These are phyloP conservation scores for Lophotriccus pileatus DNA, from an alignment of 2,797 vertebrate species.

Conservation along the genomic window DNA sequence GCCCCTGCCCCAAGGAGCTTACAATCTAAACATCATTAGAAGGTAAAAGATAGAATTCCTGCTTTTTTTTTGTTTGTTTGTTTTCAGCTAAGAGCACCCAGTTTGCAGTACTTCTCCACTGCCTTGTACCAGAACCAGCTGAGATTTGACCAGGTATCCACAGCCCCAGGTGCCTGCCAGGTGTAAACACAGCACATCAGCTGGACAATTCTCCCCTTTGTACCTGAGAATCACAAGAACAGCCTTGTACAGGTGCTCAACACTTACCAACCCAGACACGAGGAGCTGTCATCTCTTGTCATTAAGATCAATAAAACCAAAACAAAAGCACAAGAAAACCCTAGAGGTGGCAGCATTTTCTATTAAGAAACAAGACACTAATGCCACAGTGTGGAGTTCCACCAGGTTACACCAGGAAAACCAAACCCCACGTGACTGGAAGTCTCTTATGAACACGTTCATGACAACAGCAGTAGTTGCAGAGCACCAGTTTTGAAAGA, in stretches of 20 bases:
- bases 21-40: constrained; percentile 58
- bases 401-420: constrained; percentile 24
- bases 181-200: not conserved
- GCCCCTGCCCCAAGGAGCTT: constrained; percentile 69
- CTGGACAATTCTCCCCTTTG: not conserved
- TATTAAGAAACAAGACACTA: constrained; percentile 6
- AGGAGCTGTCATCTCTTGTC: not conserved
- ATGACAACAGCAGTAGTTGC: constrained; percentile 47
- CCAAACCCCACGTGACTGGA: constrained; percentile 36
- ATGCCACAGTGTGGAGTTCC: constrained; percentile 10
- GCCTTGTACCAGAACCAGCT: not conserved
- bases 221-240: not conserved
- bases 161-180: not conserved
- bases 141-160: not conserved
- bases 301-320: not conserved
- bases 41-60: constrained; percentile 14
- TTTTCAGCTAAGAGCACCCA: not conserved
- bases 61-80: not conserved
- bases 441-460: constrained; percentile 41
- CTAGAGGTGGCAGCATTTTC: not conserved
- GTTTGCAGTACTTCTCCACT: not conserved
- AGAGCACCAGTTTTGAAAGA: constrained; percentile 62
- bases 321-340: constrained; percentile 1
- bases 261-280: constrained; percentile 15
- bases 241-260: not conserved